Percentiles rank a stretch among this genome's conserved stretches.
These are phyloP conservation scores for Penaeus vannamei DNA, from an alignment of 1,140 invertebrate genomes.

Conservation along the genomic window DNA sequence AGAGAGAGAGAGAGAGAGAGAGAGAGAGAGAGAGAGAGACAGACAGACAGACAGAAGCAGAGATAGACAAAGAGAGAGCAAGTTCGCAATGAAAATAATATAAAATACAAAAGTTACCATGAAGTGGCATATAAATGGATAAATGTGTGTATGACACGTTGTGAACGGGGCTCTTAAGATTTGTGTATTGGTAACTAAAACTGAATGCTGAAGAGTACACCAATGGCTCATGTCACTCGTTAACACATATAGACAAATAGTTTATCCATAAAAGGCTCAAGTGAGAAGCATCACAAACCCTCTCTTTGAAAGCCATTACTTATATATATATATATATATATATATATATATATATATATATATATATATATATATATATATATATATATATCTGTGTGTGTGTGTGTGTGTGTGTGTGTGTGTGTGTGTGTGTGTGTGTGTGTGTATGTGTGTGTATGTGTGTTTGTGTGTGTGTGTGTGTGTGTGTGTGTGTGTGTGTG, in stretches of 20 bases:
- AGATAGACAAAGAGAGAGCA: neutral
- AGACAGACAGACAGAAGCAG: neutral
- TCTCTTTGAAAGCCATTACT: too few relatives aligned
- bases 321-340: constrained; percentile 5
- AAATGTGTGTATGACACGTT: too few relatives aligned
- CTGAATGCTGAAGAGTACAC: too few relatives aligned
- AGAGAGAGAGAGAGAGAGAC: neutral
- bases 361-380: neutral
- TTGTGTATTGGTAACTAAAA: too few relatives aligned
- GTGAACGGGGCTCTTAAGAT: too few relatives aligned
- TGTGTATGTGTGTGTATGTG: neutral
- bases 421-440: neutral
- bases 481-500: neutral
- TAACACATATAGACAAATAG: too few relatives aligned
- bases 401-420: neutral
- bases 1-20: neutral
- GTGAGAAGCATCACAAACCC: too few relatives aligned
- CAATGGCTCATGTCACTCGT: too few relatives aligned
- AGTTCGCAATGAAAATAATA: too few relatives aligned
- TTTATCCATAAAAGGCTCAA: too few relatives aligned
- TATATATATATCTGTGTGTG: neutral
- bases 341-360: neutral
- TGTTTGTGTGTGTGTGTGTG: neutral
- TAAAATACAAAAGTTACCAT: too few relatives aligned
- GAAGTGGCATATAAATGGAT: too few relatives aligned